These are phyloP conservation scores for Pseudochaenichthys georgianus DNA, from an alignment of 2,797 vertebrate genomes.

Conservation along the genomic window DNA sequence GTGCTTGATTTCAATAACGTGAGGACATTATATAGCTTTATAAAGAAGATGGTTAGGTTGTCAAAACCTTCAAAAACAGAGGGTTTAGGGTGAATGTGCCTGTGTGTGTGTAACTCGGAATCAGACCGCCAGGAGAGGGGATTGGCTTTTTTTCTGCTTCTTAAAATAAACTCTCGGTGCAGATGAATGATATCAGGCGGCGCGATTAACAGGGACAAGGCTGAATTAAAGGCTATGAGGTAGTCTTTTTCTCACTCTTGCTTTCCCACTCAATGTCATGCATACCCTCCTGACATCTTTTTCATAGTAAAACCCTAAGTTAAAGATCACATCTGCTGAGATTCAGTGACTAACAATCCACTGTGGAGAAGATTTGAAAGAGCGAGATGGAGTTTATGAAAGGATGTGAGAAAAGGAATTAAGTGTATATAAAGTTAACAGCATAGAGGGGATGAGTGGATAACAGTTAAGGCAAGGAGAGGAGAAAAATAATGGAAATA, in stretches of 20 bases:
- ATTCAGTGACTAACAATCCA: slow-evolving; percentile 21
- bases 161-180: slow-evolving; percentile 81
- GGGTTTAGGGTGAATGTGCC: slow-evolving; percentile 2
- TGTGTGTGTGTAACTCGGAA: slow-evolving; percentile 39
- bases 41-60: slow-evolving; percentile 38
- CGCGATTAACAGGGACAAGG: slow-evolving; percentile 73
- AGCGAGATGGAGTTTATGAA: slow-evolving; percentile 27
- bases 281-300: slow-evolving; percentile 31
- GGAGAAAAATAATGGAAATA: slow-evolving; percentile 31
- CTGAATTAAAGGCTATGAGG: slow-evolving; percentile 72
- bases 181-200: slow-evolving; percentile 81
- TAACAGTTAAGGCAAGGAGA: background rate
- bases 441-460: background rate
- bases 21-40: slow-evolving; percentile 52
- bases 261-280: slow-evolving; percentile 6
- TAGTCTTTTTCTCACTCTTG: slow-evolving; percentile 51
- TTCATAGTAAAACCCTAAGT: slow-evolving; percentile 54
- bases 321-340: slow-evolving; percentile 49
- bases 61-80: slow-evolving; percentile 9
- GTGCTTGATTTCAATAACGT: slow-evolving; percentile 41
- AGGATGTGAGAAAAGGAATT: slow-evolving; percentile 10
- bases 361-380: slow-evolving; percentile 37
- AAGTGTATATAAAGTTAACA: background rate
- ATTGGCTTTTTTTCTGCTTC: slow-evolving; percentile 57
- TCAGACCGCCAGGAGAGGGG: slow-evolving; percentile 73